Conservation (phyloP, 2,113 vertebrate species). For the Numenius arquata region DNA sequence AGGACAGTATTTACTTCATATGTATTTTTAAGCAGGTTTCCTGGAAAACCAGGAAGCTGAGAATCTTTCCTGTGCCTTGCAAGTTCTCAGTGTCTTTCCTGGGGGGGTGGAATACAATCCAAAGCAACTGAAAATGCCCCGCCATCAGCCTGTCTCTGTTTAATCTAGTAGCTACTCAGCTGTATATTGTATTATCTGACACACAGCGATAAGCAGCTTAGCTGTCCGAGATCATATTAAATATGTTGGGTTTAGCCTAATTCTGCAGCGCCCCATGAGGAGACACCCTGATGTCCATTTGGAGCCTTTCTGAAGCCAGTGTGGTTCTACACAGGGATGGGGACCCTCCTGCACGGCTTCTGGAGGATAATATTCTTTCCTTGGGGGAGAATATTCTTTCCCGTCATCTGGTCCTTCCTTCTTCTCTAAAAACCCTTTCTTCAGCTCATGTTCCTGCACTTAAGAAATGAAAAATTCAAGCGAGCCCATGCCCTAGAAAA, state of each 20-base stretch:
- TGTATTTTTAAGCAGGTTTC: neutral
- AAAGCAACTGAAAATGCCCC: neutral
- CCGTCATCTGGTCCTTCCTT: neutral
- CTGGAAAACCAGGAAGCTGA: neutral
- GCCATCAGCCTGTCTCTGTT: slow-evolving; percentile 14
- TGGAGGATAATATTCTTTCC: neutral
- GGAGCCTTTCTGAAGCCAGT: neutral
- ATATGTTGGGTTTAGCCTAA: slow-evolving; percentile 12
- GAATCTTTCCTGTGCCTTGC: neutral
- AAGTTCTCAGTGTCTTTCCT: neutral
- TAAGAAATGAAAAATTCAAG: neutral
- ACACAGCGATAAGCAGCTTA: slow-evolving; percentile 52
- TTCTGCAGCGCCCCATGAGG: neutral
- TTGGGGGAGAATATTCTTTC: neutral
- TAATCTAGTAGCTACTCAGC: slow-evolving; percentile 54
- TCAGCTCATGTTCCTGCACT: neutral
- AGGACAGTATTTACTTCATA: neutral
- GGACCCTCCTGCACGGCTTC: neutral
- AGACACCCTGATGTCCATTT: neutral
- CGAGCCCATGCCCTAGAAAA: slow-evolving; percentile 32
- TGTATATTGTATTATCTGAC: slow-evolving; percentile 47
- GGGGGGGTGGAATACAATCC: neutral
- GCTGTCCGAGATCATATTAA: slow-evolving; percentile 34
- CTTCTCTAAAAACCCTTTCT: neutral
- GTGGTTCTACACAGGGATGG: neutral